Percentiles rank a stretch among this genome's conserved stretches.
Conservation (phyloP, 2,113 vertebrate species). For the cattle (Bos taurus) region DNA sequence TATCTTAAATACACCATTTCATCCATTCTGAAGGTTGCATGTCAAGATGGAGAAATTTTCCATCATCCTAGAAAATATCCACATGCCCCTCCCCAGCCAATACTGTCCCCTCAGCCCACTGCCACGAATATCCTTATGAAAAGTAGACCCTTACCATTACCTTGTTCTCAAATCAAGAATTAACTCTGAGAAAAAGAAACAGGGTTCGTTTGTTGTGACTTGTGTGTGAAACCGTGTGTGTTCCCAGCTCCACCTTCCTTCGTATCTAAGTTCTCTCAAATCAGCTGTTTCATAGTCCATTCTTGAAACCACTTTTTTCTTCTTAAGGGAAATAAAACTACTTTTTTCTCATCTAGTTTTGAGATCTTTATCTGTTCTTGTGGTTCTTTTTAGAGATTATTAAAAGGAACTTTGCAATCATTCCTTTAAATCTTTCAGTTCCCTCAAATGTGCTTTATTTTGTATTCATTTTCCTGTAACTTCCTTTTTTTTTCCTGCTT, state of each 20-base stretch:
- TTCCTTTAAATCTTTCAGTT: not conserved
- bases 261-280: not conserved
- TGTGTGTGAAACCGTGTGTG: not conserved
- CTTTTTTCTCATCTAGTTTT: not conserved
- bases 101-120: fast-evolving
- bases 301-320: constrained; percentile 10
- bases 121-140: not conserved
- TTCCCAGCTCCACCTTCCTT: not conserved
- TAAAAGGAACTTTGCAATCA: not conserved
- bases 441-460: not conserved
- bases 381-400: not conserved
- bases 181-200: not conserved
- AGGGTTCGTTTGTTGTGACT: not conserved
- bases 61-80: not conserved
- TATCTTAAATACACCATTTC: not conserved
- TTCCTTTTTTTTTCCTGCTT: not conserved
- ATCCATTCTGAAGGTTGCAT: not conserved
- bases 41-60: not conserved
- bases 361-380: not conserved
- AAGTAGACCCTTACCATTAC: not conserved
- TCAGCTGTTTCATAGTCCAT: not conserved
- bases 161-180: not conserved
- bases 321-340: not conserved
- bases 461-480: not conserved
- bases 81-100: no score